Conservation (phyloP, 2,888 invertebrate species). For the Adineta ricciae region DNA sequence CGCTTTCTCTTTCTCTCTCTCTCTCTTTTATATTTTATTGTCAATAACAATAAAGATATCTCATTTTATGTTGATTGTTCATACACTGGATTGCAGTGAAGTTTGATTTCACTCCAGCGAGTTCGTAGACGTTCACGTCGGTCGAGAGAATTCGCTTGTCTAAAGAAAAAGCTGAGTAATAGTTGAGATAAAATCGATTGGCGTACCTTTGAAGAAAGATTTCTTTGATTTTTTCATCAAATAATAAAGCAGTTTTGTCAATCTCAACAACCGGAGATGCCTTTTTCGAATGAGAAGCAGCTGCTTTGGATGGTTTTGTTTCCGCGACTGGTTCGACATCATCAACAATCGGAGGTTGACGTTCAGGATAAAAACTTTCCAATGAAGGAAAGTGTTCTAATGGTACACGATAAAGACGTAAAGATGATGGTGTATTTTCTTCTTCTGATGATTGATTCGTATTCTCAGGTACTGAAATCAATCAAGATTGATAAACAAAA, state of each 20-base stretch:
- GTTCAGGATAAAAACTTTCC: neutral
- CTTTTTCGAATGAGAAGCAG: neutral
- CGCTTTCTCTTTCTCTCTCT: neutral
- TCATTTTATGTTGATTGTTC: neutral
- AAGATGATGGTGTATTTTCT: neutral
- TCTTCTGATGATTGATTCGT: too few species aligned
- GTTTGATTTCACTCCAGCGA: neutral
- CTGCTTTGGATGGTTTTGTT: neutral
- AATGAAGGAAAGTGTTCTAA: slow-evolving; percentile 16
- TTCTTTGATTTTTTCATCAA: neutral
- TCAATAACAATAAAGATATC: neutral
- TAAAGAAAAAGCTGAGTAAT: neutral
- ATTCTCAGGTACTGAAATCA: neutral
- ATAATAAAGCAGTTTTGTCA: neutral
- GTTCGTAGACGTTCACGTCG: slow-evolving; percentile 4
- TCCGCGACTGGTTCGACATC: neutral
- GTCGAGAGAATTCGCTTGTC: neutral
- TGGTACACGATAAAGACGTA: slow-evolving; percentile 14
- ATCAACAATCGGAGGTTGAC: neutral
- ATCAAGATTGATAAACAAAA: too few species aligned
- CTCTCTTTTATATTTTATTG: neutral
- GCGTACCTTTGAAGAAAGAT: neutral
- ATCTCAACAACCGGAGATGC: neutral
- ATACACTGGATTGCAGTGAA: slow-evolving; percentile 10
- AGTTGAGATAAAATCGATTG: neutral